Evolutionary conservation across 2,113 vertebrate species (phyloP).

Genomic region (Panthera uncia): DNA sequence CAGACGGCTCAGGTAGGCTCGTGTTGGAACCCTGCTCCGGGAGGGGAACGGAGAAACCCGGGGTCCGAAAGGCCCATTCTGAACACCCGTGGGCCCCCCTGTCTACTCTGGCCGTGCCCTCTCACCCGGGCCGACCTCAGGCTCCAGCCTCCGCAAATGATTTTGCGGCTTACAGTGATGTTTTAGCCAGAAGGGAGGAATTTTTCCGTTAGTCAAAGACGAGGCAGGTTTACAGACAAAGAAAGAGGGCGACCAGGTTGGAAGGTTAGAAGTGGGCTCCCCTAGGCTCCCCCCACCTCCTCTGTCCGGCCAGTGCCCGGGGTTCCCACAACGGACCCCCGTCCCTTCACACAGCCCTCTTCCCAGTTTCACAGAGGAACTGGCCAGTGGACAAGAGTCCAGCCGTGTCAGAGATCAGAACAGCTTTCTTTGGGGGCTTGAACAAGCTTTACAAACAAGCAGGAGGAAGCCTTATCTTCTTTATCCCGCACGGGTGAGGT

Average conservation of each 20-base stretch:
- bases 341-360: background rate
- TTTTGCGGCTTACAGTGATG: background rate
- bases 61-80: fast-evolving
- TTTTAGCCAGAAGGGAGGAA: background rate
- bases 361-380: background rate
- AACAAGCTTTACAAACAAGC: background rate
- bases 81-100: fast-evolving
- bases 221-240: background rate
- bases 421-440: background rate
- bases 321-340: fast-evolving
- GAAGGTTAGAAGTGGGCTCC: background rate
- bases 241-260: background rate
- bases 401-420: fast-evolving
- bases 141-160: background rate
- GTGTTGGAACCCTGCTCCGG: fast-evolving
- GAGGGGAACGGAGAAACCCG: fast-evolving
- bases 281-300: fast-evolving
- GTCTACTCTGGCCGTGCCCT: background rate
- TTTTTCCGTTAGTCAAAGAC: background rate
- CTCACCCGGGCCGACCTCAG: background rate
- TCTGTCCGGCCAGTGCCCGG: too few species aligned
- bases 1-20: background rate
- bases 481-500: fast-evolving
- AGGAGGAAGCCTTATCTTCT: background rate
- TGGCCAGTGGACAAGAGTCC: background rate